A percentile compares a stretch with the other conserved stretches of the same genome.
Conservation (phyloP, 2,888 invertebrate species). For the Kryphioiulus occultus region DNA sequence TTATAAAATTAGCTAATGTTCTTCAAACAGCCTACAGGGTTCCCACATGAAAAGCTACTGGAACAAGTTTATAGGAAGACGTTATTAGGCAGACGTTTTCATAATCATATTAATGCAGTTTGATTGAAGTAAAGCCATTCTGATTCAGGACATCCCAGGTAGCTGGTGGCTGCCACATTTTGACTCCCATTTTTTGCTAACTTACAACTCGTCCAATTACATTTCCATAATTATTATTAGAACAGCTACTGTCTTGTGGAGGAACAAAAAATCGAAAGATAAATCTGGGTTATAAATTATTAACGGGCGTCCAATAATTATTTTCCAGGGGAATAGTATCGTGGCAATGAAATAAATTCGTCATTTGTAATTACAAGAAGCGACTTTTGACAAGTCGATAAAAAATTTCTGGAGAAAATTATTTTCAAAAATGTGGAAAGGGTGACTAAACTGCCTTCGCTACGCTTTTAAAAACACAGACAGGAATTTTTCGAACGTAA, state of each 20-base stretch:
- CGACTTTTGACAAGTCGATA: background rate
- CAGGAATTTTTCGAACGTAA: background rate
- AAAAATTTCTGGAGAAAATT: background rate
- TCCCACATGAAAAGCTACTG: background rate
- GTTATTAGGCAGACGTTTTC: background rate
- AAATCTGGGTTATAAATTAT: background rate
- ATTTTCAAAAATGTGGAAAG: background rate
- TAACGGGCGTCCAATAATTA: background rate
- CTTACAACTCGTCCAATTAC: background rate
- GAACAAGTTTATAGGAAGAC: background rate
- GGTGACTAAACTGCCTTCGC: constrained; percentile 12
- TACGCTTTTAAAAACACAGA: constrained; percentile 11
- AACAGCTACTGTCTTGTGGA: background rate
- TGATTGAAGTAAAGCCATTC: background rate
- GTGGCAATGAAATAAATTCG: background rate
- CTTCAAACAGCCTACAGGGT: too few species aligned
- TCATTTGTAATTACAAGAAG: background rate
- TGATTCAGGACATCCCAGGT: background rate
- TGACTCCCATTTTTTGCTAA: background rate
- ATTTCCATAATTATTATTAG: constrained; percentile 1
- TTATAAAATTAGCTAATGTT: too few species aligned
- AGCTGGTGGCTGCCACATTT: background rate
- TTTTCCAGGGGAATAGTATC: background rate
- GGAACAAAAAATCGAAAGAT: background rate
- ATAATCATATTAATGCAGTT: background rate